Evolutionary conservation across 2,888 invertebrate species (phyloP), one percentile per base, ranked within the genome.

Genomic region (Aporophyla lueneburgensis): DNA sequence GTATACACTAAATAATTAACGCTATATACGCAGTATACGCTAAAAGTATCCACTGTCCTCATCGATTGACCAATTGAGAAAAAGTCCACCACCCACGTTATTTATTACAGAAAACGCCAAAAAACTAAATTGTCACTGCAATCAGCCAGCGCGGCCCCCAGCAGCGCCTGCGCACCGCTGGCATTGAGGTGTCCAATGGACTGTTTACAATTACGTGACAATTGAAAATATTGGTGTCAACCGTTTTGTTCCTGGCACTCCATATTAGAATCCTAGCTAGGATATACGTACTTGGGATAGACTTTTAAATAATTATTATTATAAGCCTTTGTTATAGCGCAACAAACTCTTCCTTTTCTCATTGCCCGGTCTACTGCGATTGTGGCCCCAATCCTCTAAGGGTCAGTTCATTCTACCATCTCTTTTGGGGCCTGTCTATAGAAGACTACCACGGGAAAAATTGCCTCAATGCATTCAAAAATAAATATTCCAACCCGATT

Each of bases 111-210:
- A 61, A 73, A 76, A 68, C 70, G 49, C 75, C 56, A 78, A 86
- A 82, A 82, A 84, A 86, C 78, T 69, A 72, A 61, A 85, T 67
- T 79, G 84, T 82, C 70, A 68, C 40, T 43, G 69, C 68, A 78
- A 80, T 68, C 75, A 62, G 9, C 21, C 27, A 46, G 16, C 51
- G 51, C 53, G 76, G 46, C 75, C 56, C 70, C 46, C 53, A 58
- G 49, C 33, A 33, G 33, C 33, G 33, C 33, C 33, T 33, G 33
- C 71, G 49, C 46, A 27, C 46, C 56, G 63, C 73, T 72, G 85
- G 74, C 85, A 84, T 85, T 85, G 85, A 85, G 76, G 63, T 76
- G 59, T 61, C 74, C 74, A 84, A 84, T 73, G 72, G 71, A 67
- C 80, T n/a, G 71, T 63, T 78, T 63, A 62, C 71, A 74, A 74